Evolutionary conservation across 2,797 vertebrate genomes (phyloP), one percentile per base, ranked within the genome.

Genomic region (Tolypeutes matacus): DNA sequence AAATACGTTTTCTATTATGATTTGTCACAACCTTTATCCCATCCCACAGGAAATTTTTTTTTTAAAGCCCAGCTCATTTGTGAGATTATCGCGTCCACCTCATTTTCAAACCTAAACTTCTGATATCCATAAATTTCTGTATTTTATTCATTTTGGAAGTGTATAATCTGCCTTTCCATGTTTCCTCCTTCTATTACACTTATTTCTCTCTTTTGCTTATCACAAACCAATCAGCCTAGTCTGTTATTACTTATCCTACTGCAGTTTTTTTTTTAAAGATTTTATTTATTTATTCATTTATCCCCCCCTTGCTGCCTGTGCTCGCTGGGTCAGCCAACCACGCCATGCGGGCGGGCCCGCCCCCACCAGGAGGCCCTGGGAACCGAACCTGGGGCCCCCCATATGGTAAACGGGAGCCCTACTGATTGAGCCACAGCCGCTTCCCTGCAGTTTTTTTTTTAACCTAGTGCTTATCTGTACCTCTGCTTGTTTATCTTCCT

Each of bases 1-100:
- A 93, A 93, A 42, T 77, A 77, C 36, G 29, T 80, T 86, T 94
- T 94, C 84, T 89, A 3, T 56, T 36, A 89, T 46, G 69, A 23
- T 80, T 91, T 65, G 42, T 89, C 83, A 86, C 86, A 42, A 89
- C 23, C 56, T 81, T 1, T 53, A 70, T 10, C 9, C 21, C 20
- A 46, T 84, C 11, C 46, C 15, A 87, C n/a, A 83, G 78, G 29
- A 92, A 83, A 86, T 70, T 20, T 69, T 51, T 62, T 31, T n/a
- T 73, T 67, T 49, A 69, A 91, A 91, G 36, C 36, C n/a, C 4
- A 76, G 49, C 23, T 96, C 72, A 84, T 81, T 85, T 90, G 34
- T 93, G 69, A 82, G 25, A 92, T 3, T 73, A 77, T 70, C 58
- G 60, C 23, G 60, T 36, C 20, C 13, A 83, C 31, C 56, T 92